A percentile compares a stretch with the other conserved stretches of the same genome.
These are phyloP conservation scores for Apteryx mantelli DNA, from an alignment of 2,113 vertebrate species.

Conservation along the genomic window DNA sequence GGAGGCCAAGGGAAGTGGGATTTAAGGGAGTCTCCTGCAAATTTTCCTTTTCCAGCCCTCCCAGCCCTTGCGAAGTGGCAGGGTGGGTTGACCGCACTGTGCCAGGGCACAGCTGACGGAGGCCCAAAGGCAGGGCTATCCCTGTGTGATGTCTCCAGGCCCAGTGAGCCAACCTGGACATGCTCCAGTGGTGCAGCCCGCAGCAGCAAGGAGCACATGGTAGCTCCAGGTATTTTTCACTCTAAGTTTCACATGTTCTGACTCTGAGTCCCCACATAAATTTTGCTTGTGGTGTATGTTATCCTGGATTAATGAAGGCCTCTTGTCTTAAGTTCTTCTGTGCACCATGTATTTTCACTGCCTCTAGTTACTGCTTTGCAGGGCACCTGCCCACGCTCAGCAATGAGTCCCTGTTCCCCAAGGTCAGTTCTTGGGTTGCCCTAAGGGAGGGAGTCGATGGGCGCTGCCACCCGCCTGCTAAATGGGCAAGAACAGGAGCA, in stretches of 20 bases:
- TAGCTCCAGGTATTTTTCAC: neutral
- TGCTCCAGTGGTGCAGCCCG: rapidly evolving
- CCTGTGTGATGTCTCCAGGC: neutral
- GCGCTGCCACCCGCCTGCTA: neutral
- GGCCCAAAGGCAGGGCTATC: neutral
- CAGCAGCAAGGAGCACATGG: neutral
- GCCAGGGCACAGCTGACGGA: neutral
- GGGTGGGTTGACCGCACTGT: neutral
- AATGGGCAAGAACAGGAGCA: neutral
- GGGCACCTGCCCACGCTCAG: neutral
- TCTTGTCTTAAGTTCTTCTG: neutral
- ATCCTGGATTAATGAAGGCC: neutral
- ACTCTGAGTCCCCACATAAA: neutral
- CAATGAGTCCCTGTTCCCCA: neutral
- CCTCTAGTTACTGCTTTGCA: neutral
- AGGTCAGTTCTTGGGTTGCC: neutral
- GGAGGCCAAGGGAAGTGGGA: neutral
- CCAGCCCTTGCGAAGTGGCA: too few species aligned
- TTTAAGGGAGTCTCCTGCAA: neutral
- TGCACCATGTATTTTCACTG: neutral
- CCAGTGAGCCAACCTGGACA: neutral
- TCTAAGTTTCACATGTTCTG: neutral
- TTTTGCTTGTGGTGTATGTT: neutral
- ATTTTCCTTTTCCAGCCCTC: neutral
- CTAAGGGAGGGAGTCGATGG: neutral